Evolutionary conservation across 2,113 vertebrate genomes (phyloP), one percentile per base, ranked within the genome.

Genomic region (Mus pahari): DNA sequence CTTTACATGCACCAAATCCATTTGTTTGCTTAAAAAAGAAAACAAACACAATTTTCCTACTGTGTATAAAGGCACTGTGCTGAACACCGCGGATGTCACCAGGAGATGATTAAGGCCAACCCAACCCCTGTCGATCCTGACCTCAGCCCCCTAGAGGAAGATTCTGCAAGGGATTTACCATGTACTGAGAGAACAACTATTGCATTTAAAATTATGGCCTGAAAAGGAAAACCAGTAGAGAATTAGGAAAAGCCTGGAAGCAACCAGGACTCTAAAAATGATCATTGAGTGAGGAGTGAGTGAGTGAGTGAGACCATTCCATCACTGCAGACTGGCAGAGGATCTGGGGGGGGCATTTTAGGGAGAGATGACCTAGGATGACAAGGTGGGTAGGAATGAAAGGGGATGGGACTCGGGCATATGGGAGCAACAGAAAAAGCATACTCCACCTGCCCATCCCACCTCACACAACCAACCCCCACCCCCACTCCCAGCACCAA

Each of bases 211-310:
- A 79, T 13, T 13, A 1, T 70, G 24, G 9, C 45, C 9, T 94
- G 64, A 71, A 74, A 79, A 92, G 28, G 48, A 97, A 94, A 94
- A 33, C 60, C 28, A 26, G 9, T 8, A 77, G 31, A 90, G 26
- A 50, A 66, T 90, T 31, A 53, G 11, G 45, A 64, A 92, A 95
- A 68, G 11, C 13, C 3, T 48, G 13, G 79, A 64, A 86, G 60
- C 50, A 77, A 82, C 39, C 42, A 55, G 36, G 64, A 17, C 62
- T 71, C 36, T 66, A 48, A 42, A 55, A 58, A 19, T 24, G 71
- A n/a, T 48, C 73, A 68, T 8, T 66, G 48, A 55, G 77, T 8
- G 31, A 60, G 74, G 48, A 55, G 77, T 8, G 31, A 60, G 74
- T 14, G 68, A 78, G 60, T 14, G 17, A 9, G 4, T 22, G 9